Evolutionary conservation across 2,797 vertebrate genomes (phyloP), one percentile per base, ranked within the genome.

Genomic region (Gymnothorax javanicus): DNA sequence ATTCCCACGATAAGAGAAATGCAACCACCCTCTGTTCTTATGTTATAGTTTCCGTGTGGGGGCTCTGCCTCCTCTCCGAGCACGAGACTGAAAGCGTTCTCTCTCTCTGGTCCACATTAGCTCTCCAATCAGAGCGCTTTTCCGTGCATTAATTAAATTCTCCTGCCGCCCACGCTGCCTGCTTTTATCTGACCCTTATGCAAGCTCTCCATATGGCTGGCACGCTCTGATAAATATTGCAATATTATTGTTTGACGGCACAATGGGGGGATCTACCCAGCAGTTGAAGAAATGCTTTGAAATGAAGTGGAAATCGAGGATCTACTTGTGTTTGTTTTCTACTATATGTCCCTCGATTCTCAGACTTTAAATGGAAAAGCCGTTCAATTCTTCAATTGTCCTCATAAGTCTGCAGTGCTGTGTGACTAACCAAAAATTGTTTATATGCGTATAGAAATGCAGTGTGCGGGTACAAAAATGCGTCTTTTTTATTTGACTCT

Each of bases 11-110:
- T 84, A 57, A 84, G 59, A 23, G 57, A 4, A 64, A 43, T 4
- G 25, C 82, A 83, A 23, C 58, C 8, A 4, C 20, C 56, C n/a
- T 83, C 58, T 83, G 82, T 64, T 84, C 59, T 60, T 20, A 84
- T 43, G 7, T 84, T 83, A 59, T 59, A 27, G 12, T 15, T 64
- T 27, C 71, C 59, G 13, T 84, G 62, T 59, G 6, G 33, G 62
- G 9, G 25, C 83, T 25, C 75, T 20, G 50, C 50, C 75, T 17
- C 4, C 17, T 20, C 43, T 0, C 59, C 50, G 20, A 7, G 33
- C 27, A 17, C 83, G 2, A 27, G 17, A 8, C 52, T 64, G 15
- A 64, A 64, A 84, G 83, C 9, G 33, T 33, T 23, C 20, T 17
- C 20, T 17, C 59, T 84, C 25, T 82, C 50, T 64, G 59, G 57